Evolutionary conservation across 2,797 vertebrate genomes (phyloP).

Genomic region (Zenarchopterus dispar): DNA sequence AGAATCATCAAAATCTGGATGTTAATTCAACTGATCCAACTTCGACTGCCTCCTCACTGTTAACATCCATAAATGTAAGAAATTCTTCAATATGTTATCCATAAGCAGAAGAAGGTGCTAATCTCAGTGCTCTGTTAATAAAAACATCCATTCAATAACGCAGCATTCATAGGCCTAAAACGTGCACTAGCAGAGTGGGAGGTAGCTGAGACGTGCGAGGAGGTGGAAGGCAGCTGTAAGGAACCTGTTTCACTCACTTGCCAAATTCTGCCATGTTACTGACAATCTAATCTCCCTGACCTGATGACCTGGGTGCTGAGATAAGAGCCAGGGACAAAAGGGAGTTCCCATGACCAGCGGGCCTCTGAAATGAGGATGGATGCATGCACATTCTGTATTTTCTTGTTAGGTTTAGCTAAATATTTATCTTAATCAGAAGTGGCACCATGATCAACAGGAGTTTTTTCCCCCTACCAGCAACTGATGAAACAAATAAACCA

Average conservation of each 20-base stretch:
- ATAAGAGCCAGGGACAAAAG: slow-evolving; percentile 61
- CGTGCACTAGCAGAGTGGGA: neutral
- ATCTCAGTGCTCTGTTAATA: no score
- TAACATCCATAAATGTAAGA: neutral
- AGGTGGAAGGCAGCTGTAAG: slow-evolving; percentile 54
- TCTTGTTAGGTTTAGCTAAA: neutral
- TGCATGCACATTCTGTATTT: slow-evolving; percentile 10
- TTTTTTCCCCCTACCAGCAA: no score
- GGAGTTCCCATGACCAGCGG: slow-evolving; percentile 39
- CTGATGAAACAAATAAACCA: no score
- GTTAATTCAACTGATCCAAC: no score
- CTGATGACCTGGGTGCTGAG: slow-evolving; percentile 64
- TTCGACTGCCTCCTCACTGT: no score
- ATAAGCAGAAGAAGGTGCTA: neutral
- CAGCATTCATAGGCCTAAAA: slow-evolving; percentile 6
- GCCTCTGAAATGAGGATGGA: slow-evolving; percentile 23
- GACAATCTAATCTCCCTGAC: slow-evolving; percentile 77
- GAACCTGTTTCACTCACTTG: slow-evolving; percentile 70
- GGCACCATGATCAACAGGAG: no score
- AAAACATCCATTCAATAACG: neutral
- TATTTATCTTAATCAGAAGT: neutral
- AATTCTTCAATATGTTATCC: neutral
- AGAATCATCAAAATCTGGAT: neutral
- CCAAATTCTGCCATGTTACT: slow-evolving; percentile 63
- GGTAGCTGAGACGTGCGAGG: slow-evolving; percentile 30